Percentiles rank a stretch among this genome's conserved stretches.
These are phyloP conservation scores for Apocheima hispidaria DNA, from an alignment of 2,888 invertebrate species.

Conservation along the genomic window DNA sequence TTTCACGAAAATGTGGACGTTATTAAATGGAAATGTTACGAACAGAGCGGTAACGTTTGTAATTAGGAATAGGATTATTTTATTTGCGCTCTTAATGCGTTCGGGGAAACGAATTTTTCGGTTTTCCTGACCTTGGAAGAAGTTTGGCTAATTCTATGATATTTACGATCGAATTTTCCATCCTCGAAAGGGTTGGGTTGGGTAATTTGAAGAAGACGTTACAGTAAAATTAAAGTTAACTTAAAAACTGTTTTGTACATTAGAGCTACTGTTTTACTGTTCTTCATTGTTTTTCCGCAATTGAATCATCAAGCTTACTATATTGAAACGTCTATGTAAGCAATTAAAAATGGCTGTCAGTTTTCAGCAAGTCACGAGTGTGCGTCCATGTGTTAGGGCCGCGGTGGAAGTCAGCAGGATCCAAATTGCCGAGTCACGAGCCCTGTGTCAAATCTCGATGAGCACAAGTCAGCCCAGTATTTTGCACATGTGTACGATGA, in stretches of 20 bases:
- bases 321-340: conserved; percentile 60
- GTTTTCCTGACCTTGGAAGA: conserved; percentile 23
- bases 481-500: conserved; percentile 69
- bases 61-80: conserved; percentile 48
- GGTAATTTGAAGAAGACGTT: not conserved
- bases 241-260: not conserved
- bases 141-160: conserved; percentile 11
- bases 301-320: conserved; percentile 68
- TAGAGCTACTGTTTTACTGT: not conserved
- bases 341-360: conserved; percentile 77
- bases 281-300: not conserved
- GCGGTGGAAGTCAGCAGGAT: conserved; percentile 53
- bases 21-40: conserved; percentile 46
- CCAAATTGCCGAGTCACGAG: conserved; percentile 70
- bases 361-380: conserved; percentile 71
- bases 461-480: conserved; percentile 70
- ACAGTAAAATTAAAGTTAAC: not conserved
- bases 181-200: conserved; percentile 9
- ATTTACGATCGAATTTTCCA: conserved; percentile 23
- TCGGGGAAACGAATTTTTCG: conserved; percentile 13
- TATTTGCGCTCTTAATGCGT: conserved; percentile 38
- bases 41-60: conserved; percentile 42
- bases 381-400: conserved; percentile 70
- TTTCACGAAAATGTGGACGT: conserved; percentile 51
- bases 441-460: conserved; percentile 83